These are phyloP conservation scores for Aphidoletes aphidimyza DNA, from an alignment of 2,888 invertebrate species.

Conservation along the genomic window DNA sequence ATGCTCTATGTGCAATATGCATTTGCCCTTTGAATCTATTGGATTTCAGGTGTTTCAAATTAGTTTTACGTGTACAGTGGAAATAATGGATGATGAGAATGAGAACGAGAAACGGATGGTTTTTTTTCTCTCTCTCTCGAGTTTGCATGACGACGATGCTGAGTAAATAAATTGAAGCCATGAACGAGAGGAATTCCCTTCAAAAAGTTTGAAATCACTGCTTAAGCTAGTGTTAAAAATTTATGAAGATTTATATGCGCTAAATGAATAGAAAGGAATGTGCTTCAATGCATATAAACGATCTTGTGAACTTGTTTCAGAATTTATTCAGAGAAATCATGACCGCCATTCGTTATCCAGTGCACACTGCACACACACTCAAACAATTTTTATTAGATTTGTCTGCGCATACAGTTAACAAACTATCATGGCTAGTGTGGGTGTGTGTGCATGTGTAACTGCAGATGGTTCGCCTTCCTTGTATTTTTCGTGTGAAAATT, in stretches of 20 bases:
- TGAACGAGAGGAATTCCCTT: neutral
- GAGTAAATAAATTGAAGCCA: neutral
- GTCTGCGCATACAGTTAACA: conserved; percentile 21
- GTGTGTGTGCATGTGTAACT: too few species aligned
- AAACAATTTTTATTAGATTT: conserved; percentile 16
- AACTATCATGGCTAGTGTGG: conserved; percentile 29
- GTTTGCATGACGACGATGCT: too few species aligned
- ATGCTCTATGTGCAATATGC: too few species aligned
- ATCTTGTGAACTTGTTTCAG: conserved; percentile 28
- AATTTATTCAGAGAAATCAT: conserved; percentile 44
- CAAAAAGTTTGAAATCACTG: conserved; percentile 33
- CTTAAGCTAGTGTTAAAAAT: conserved; percentile 45
- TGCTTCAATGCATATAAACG: conserved; percentile 47
- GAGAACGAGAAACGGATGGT: too few species aligned
- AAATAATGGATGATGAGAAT: conserved; percentile 2
- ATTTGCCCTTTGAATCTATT: conserved; percentile 1
- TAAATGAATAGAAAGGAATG: neutral
- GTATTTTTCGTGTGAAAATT: conserved; percentile 29
- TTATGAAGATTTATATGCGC: conserved; percentile 26
- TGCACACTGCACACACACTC: neutral
- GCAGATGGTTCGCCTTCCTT: neutral
- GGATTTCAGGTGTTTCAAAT: conserved; percentile 23
- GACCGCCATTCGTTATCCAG: neutral
- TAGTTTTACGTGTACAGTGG: conserved; percentile 12
- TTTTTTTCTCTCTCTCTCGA: too few species aligned